phyloP scores from a whole-genome alignment of 2,797 vertebrate genomes.

The Macropus fuliginosus region DNA sequence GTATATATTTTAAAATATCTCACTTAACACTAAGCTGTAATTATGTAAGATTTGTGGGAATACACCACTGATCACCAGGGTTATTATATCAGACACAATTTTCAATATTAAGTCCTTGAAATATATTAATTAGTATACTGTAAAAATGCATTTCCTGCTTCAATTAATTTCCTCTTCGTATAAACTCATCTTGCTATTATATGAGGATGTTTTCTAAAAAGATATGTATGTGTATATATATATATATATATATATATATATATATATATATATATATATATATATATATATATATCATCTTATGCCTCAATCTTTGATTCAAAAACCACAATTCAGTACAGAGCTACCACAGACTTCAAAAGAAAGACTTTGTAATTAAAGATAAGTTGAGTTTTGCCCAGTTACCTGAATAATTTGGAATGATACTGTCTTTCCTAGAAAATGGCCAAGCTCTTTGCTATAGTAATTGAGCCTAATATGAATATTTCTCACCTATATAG shows the following conservation, averaged over 20 bases:
- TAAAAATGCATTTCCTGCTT: slow-evolving; percentile 7
- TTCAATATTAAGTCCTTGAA: slow-evolving; percentile 45
- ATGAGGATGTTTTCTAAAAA: not conserved
- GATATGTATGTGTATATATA: too few relatives aligned
- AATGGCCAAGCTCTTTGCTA: not conserved
- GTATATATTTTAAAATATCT: slow-evolving; percentile 46
- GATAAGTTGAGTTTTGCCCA: not conserved
- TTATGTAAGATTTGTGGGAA: not conserved
- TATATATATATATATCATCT: too few relatives aligned
- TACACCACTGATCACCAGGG: not conserved
- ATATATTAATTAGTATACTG: not conserved
- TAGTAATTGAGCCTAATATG: slow-evolving; percentile 5
- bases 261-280: too few relatives aligned
- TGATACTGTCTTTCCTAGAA: not conserved
- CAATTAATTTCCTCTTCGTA: slow-evolving; percentile 14
- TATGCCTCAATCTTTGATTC: not conserved
- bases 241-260: too few relatives aligned
- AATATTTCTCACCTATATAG: not conserved
- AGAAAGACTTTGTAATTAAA: not conserved
- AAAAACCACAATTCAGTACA: not conserved
- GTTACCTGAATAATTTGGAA: not conserved
- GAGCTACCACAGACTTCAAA: not conserved
- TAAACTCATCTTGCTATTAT: not conserved
- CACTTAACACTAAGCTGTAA: slow-evolving; percentile 20
- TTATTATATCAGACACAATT: not conserved